Conservation (phyloP, 2,113 vertebrate genomes). For the Tinamus guttatus region DNA sequence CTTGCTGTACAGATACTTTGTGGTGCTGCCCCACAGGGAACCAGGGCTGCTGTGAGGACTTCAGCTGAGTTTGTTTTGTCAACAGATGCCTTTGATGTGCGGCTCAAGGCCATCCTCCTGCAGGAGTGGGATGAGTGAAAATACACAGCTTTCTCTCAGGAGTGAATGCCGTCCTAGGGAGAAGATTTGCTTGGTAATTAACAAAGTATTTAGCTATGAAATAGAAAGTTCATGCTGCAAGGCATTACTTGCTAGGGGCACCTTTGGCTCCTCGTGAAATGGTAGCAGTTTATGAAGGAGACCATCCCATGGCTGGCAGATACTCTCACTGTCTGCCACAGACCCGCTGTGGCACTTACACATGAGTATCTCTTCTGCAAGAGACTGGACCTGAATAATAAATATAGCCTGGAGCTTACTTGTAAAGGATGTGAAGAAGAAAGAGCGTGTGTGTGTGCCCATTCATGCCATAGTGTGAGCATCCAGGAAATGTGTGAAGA, state of each 20-base stretch:
- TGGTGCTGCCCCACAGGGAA: not conserved
- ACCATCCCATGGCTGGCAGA: not conserved
- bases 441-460: accelerated
- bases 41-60: not conserved
- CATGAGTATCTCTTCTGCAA: not conserved
- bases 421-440: not conserved
- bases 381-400: not conserved
- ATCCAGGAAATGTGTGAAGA: not conserved
- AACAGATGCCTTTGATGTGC: not conserved
- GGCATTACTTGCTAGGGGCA: not conserved
- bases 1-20: not conserved
- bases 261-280: not conserved
- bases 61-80: not conserved
- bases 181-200: not conserved
- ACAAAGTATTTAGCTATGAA: not conserved
- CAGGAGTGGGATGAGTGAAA: not conserved
- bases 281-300: not conserved
- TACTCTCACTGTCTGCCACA: not conserved
- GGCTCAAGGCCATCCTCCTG: not conserved
- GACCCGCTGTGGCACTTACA: not conserved
- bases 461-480: not conserved
- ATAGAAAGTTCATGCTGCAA: not conserved
- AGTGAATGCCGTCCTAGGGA: not conserved
- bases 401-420: not conserved
- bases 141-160: not conserved